Base-by-base conservation (phyloP, 2,113 vertebrate species). In the Passer montanus region DNA sequence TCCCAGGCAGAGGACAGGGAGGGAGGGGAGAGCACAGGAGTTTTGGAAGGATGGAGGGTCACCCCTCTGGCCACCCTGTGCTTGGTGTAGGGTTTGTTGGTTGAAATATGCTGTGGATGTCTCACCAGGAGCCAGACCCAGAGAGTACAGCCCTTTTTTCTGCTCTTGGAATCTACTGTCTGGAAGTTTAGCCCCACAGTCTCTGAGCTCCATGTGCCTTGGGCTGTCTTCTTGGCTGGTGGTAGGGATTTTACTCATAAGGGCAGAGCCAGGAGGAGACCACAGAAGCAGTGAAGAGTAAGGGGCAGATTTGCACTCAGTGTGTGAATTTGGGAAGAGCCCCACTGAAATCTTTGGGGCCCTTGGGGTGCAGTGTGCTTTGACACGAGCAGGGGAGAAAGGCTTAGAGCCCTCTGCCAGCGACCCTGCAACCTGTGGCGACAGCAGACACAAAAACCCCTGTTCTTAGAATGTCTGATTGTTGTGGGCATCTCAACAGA, bases 11-110 rank as follows among this genome's bases (percentile, higher is more conserved):
- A 53, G 22, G 27, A n/a, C 0, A 7, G 46, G 27, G 28, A 80
- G 27, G 8, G 21, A 10, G 0, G 0, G 33, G 41, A 80, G 63
- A 55, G 4, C 11, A 16, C 7, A 6, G 0, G 26, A 31, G 10
- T 50, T 87, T 84, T 30, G 30, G 39, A 68, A 82, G n/a, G 43
- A 78, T 2, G 14, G 6, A 44, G 10, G 19, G 3, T 58, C 7
- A 1, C 8, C 20, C 10, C 0, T 1, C 21, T 2, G 5, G 26
- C 50, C 11, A 1, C 37, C 27, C 27, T 13, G 43, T 44, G 23
- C 30, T 56, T n/a, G 35, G 16, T 0, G 0, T 27, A 21, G 41
- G 10, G 16, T 58, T 87, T 52, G 16, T 10, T 53, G 14, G 19
- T 43, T 82, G 43, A 67, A 79, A 67, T 35, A 7, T 23, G 5